Percentiles rank a stretch among this genome's conserved stretches.
Evolutionary conservation across 2,888 invertebrate species (phyloP).

Genomic region (Copidosoma aretas): DNA sequence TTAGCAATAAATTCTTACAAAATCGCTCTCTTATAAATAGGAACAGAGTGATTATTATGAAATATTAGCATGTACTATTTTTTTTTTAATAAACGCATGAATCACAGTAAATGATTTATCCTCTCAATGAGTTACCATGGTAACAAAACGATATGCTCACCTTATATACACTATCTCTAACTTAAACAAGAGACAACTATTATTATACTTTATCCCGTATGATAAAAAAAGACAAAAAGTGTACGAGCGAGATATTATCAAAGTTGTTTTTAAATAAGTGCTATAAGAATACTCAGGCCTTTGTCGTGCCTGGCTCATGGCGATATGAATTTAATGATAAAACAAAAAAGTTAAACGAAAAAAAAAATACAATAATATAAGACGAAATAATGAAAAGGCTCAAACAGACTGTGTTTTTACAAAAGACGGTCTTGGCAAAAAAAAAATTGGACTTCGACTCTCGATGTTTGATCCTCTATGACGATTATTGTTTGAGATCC

Average conservation of each 20-base stretch:
- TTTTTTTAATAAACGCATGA: constrained; percentile 22
- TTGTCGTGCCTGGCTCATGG: constrained; percentile 8
- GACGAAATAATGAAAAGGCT: too few relatives aligned
- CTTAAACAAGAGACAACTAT: constrained; percentile 11
- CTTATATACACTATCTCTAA: too few relatives aligned
- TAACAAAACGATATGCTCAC: constrained; percentile 20
- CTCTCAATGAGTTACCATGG: constrained; percentile 40
- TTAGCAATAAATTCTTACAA: constrained; percentile 1
- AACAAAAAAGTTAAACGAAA: constrained; percentile 4
- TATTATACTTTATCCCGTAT: background rate
- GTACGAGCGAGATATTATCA: constrained; percentile 2
- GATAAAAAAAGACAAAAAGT: background rate
- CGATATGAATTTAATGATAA: background rate
- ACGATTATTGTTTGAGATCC: too few relatives aligned
- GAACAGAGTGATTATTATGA: background rate
- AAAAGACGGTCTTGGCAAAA: too few relatives aligned
- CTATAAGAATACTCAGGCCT: constrained; percentile 23
- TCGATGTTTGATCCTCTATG: too few relatives aligned
- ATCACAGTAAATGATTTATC: constrained; percentile 23
- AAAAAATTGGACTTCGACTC: too few relatives aligned
- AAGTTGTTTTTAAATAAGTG: constrained; percentile 14
- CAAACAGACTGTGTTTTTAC: too few relatives aligned
- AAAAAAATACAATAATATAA: too few relatives aligned
- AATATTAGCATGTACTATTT: background rate
- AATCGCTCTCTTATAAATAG: background rate